These are phyloP conservation scores for Idaea straminata DNA, from an alignment of 2,888 invertebrate genomes.

Conservation along the genomic window DNA sequence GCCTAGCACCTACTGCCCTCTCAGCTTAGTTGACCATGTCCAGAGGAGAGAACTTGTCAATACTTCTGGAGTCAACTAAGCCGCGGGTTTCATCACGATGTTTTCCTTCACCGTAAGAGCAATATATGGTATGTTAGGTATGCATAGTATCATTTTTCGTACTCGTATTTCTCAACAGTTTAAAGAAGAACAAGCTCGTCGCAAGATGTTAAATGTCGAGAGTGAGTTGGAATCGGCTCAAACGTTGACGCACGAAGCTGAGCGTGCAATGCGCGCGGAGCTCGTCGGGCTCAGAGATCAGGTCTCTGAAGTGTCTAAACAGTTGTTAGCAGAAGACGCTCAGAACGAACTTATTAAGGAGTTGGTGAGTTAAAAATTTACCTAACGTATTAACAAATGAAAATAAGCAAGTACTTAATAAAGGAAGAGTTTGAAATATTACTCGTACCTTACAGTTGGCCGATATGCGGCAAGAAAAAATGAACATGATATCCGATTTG, in stretches of 20 bases:
- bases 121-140: too few relatives aligned
- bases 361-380: constrained; percentile 39
- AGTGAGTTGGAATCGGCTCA: constrained; percentile 51
- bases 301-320: constrained; percentile 45
- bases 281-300: constrained; percentile 53
- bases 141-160: background rate
- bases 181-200: constrained; percentile 60
- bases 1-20: too few relatives aligned
- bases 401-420: background rate
- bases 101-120: too few relatives aligned
- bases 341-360: constrained; percentile 34
- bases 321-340: constrained; percentile 50
- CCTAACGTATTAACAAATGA: background rate
- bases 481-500: constrained; percentile 50
- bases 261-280: constrained; percentile 59
- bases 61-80: too few relatives aligned
- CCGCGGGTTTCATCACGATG: too few relatives aligned
- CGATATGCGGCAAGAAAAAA: constrained; percentile 50
- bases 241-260: constrained; percentile 52
- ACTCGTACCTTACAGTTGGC: constrained; percentile 48
- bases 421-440: background rate
- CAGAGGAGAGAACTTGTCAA: too few relatives aligned
- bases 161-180: constrained; percentile 39
- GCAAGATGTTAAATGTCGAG: constrained; percentile 42
- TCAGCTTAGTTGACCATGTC: too few relatives aligned